Percentiles rank a stretch among this genome's conserved stretches.
phyloP scores from a whole-genome alignment of 2,797 vertebrate genomes.

The Sphenodon punctatus region DNA sequence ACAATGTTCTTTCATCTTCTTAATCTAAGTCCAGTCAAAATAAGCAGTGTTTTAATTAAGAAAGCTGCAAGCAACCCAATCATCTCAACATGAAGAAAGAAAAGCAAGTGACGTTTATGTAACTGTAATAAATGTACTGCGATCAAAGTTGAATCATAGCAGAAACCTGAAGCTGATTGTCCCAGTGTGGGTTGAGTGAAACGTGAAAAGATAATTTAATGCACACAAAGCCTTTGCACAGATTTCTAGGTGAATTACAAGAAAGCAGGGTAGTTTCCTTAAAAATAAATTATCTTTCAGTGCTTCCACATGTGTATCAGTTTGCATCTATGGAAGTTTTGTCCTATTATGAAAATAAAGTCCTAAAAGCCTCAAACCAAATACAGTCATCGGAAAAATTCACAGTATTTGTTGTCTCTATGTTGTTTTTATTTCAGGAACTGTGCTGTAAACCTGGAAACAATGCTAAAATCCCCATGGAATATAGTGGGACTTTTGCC shows the following conservation, averaged over 20 bases:
- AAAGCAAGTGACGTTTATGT: constrained; percentile 46
- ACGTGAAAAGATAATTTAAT: constrained; percentile 60
- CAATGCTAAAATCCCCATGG: fast-evolving
- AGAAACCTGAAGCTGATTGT: constrained; percentile 57
- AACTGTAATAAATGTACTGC: constrained; percentile 46
- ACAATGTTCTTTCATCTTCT: constrained; percentile 52
- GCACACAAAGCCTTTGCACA: constrained; percentile 40
- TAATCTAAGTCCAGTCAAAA: constrained; percentile 54
- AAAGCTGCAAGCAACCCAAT: constrained; percentile 64
- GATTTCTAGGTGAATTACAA: constrained; percentile 49
- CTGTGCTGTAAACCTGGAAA: neutral
- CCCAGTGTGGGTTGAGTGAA: constrained; percentile 48
- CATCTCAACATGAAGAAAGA: constrained; percentile 47
- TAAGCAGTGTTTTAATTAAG: constrained; percentile 61
- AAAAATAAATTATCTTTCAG: constrained; percentile 55
- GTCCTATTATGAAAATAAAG: neutral
- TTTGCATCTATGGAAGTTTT: neutral
- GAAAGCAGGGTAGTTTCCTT: constrained; percentile 22
- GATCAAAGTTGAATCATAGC: constrained; percentile 56
- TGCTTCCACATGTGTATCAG: constrained; percentile 28
- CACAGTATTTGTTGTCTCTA: neutral
- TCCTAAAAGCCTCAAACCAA: neutral
- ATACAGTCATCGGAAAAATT: neutral
- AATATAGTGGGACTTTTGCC: fast-evolving
- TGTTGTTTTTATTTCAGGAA: neutral